These are phyloP conservation scores for Drosophila funebris DNA, from an alignment of 1,140 invertebrate genomes.

Conservation along the genomic window DNA sequence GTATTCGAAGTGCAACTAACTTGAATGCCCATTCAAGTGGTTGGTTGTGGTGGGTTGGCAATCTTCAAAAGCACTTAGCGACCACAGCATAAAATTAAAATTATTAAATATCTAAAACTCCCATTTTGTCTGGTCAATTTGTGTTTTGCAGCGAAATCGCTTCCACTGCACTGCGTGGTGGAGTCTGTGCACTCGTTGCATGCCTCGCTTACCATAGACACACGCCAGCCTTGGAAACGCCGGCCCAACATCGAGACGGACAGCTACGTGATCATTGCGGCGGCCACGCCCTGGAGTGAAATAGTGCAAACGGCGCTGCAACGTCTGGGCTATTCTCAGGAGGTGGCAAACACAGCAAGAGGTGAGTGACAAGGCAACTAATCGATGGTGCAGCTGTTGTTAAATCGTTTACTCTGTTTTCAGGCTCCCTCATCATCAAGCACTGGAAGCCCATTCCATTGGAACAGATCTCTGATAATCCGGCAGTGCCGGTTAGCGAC, in stretches of 20 bases:
- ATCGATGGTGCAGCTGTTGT: too few species aligned
- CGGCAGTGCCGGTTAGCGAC: conserved; percentile 93
- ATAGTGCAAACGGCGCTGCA: conserved; percentile 91
- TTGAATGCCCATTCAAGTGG: background rate
- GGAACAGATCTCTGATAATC: conserved; percentile 94
- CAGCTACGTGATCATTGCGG: conserved; percentile 96
- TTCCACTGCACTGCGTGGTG: conserved; percentile 96
- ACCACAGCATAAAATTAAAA: background rate
- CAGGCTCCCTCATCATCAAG: conserved; percentile 94
- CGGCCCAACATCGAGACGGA: conserved; percentile 92
- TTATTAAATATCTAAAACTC: conserved; percentile 13
- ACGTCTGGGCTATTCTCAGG: conserved; percentile 91
- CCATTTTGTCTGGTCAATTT: background rate
- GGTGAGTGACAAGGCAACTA: too few species aligned
- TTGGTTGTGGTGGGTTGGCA: background rate
- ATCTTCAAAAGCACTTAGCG: conserved; percentile 16
- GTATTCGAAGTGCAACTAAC: background rate
- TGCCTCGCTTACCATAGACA: conserved; percentile 84
- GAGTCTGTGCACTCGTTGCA: conserved; percentile 89
- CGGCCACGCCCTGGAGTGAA: conserved; percentile 93
- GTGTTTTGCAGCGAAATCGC: conserved; percentile 90
- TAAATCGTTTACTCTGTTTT: too few species aligned
- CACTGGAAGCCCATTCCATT: conserved; percentile 97
- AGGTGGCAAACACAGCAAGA: conserved; percentile 90
- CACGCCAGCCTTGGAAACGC: conserved; percentile 85